phyloP scores from a whole-genome alignment of 2,113 vertebrate genomes.

The Sprattus sprattus region DNA sequence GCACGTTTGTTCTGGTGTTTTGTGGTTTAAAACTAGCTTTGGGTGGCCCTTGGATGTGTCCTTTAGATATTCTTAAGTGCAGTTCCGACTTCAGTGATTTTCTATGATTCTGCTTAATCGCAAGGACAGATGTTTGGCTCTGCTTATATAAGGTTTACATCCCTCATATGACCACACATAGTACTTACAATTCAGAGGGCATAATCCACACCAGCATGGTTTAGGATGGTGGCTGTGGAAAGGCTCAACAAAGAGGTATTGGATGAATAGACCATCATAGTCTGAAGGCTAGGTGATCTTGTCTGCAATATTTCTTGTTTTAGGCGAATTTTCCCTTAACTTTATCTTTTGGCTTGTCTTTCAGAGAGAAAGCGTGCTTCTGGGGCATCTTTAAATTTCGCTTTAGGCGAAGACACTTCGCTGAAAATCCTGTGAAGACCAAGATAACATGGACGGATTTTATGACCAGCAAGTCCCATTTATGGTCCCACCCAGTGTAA shows the following conservation, averaged over 20 bases:
- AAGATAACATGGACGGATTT: conserved; percentile 90
- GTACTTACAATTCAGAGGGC: conserved; percentile 44
- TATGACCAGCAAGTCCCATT: conserved; percentile 97
- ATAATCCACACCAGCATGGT: conserved; percentile 9
- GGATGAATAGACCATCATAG: not conserved
- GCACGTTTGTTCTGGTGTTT: not conserved
- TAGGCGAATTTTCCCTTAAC: not conserved
- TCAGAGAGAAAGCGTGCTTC: conserved; percentile 45
- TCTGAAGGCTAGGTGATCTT: conserved; percentile 16
- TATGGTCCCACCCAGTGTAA: conserved; percentile 87
- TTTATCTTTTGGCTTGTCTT: conserved; percentile 32
- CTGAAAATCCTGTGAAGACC: conserved; percentile 47
- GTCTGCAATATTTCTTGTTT: not conserved
- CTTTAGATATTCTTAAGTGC: not conserved
- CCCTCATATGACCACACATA: conserved; percentile 36
- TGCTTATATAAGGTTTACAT: conserved; percentile 61
- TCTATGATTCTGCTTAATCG: conserved; percentile 22
- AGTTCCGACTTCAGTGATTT: not conserved
- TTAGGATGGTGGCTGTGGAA: conserved; percentile 37
- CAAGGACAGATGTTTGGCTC: conserved; percentile 51
- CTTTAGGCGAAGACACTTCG: conserved; percentile 59
- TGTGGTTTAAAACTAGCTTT: not conserved
- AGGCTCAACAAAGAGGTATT: conserved; percentile 34
- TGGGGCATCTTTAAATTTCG: conserved; percentile 41
- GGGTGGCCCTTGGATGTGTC: not conserved